Percentiles rank a stretch among this genome's conserved stretches.
These are phyloP conservation scores for Cryptocephalus moraei DNA, from an alignment of 2,888 invertebrate genomes.

Conservation along the genomic window DNA sequence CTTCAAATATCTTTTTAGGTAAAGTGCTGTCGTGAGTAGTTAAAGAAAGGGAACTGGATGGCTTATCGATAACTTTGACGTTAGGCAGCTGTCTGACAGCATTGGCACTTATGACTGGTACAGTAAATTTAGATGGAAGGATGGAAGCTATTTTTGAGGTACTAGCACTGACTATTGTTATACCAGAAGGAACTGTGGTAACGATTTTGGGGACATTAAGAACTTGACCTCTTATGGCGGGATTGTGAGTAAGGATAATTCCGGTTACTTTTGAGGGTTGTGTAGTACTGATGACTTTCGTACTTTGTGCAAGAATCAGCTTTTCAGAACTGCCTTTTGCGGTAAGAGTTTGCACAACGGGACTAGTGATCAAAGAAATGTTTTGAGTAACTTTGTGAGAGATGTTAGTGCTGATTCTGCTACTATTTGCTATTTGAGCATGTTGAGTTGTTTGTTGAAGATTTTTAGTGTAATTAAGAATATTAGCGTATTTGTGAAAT, in stretches of 20 bases:
- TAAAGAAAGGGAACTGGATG: conserved; percentile 40
- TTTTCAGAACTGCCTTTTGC: conserved; percentile 18
- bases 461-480: conserved; percentile 15
- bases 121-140: conserved; percentile 32
- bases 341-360: conserved; percentile 17
- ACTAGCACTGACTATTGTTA: conserved; percentile 34
- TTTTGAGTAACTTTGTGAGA: conserved; percentile 20
- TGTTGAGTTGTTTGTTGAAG: conserved; percentile 16
- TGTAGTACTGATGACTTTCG: conserved; percentile 26
- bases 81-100: conserved; percentile 36
- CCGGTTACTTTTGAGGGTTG: conserved; percentile 25
- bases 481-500: conserved; percentile 31
- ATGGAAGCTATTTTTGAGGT: conserved; percentile 35
- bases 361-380: conserved; percentile 24
- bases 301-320: conserved; percentile 24
- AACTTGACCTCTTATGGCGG: conserved; percentile 25
- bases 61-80: conserved; percentile 40
- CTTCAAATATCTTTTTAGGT: conserved; percentile 58
- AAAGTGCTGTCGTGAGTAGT: conserved; percentile 49
- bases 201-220: conserved; percentile 31
- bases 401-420: conserved; percentile 12
- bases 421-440: conserved; percentile 6
- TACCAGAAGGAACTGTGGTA: conserved; percentile 28
- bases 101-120: conserved; percentile 37
- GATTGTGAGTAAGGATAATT: conserved; percentile 29